These are phyloP conservation scores for Psylliodes chrysocephalus DNA, from an alignment of 2,888 invertebrate genomes.

Conservation along the genomic window DNA sequence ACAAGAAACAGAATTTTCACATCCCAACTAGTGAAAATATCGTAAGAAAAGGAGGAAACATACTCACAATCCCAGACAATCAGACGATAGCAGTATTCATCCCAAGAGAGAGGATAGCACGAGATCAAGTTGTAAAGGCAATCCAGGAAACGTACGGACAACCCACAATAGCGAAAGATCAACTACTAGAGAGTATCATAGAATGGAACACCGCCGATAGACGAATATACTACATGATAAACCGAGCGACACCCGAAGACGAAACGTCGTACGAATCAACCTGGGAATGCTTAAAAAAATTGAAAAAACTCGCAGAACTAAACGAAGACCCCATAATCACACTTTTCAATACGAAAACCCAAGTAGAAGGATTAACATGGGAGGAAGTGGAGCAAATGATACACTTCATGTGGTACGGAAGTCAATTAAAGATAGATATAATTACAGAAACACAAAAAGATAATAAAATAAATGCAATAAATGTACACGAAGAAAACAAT, in stretches of 20 bases:
- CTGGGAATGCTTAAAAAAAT: constrained; percentile 7
- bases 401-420: constrained; percentile 17
- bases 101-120: background rate
- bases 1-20: background rate
- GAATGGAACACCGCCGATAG: background rate
- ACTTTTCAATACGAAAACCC: constrained; percentile 1
- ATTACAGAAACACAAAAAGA: background rate
- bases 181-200: background rate
- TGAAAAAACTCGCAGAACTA: constrained; percentile 10
- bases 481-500: constrained; percentile 7
- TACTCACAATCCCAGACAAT: background rate
- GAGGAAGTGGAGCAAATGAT: constrained; percentile 18
- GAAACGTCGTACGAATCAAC: constrained; percentile 10
- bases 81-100: background rate
- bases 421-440: constrained; percentile 2
- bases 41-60: background rate
- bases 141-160: background rate
- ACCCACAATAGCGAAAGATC: background rate
- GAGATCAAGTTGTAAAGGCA: background rate
- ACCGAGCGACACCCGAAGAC: background rate
- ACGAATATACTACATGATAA: background rate
- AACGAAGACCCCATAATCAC: constrained; percentile 13
- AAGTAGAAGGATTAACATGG: constrained; percentile 20
- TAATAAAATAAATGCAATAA: background rate
- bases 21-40: background rate